phyloP scores from a whole-genome alignment of 2,888 invertebrate species.

The Aphelenchoides bicaudatus region DNA sequence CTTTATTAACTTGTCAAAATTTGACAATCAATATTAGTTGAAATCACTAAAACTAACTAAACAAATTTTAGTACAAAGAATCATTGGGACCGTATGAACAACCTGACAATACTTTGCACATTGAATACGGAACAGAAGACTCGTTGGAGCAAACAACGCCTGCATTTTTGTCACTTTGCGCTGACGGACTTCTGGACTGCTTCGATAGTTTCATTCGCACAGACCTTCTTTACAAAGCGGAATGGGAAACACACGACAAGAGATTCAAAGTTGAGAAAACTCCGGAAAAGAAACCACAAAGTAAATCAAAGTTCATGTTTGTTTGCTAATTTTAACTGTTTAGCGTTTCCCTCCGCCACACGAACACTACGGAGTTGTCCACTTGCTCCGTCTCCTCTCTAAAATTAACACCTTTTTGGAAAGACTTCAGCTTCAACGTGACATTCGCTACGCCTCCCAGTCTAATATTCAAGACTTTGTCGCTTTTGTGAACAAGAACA shows the following conservation, averaged over 20 bases:
- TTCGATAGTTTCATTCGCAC: conserved; percentile 2
- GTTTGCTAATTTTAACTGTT: neutral
- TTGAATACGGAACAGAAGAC: neutral
- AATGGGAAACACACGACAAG: neutral
- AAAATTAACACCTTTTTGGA: neutral
- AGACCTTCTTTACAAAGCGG: neutral
- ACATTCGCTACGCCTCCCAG: neutral
- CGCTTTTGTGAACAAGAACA: neutral
- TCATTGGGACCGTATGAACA: neutral
- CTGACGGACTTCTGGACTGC: neutral
- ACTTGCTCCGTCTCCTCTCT: conserved; percentile 9
- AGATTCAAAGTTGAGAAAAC: neutral
- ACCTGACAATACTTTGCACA: neutral
- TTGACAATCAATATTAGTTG: neutral
- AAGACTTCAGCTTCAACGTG: neutral
- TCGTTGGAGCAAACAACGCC: conserved; percentile 3
- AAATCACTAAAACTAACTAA: too few species aligned
- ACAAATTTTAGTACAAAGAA: conserved; percentile 1
- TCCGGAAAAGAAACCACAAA: neutral
- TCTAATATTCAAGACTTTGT: neutral
- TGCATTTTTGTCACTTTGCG: neutral
- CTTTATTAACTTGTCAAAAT: neutral
- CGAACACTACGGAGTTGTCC: conserved; percentile 9
- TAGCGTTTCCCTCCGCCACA: neutral
- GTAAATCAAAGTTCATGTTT: neutral